These are phyloP conservation scores for Cliona cf. orientalis DNA, from an alignment of 37 sponge, comb jelly and placozoan genomes.

Conservation along the genomic window DNA sequence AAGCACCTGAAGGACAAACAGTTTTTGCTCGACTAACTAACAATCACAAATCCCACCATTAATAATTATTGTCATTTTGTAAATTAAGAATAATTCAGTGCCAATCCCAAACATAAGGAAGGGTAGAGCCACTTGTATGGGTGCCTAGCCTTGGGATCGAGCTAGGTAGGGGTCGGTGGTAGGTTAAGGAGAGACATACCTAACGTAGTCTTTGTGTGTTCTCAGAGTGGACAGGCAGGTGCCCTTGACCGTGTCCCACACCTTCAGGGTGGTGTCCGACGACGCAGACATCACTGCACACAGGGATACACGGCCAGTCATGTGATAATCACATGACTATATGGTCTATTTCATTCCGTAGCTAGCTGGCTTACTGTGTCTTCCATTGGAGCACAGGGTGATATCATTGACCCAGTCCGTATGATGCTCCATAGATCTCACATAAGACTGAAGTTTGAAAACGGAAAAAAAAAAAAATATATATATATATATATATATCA, in stretches of 20 bases:
- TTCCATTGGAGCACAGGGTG: constrained; percentile 69
- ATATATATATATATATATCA: neutral
- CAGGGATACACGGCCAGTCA: neutral
- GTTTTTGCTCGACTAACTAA: neutral
- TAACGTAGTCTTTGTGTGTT: constrained; percentile 93
- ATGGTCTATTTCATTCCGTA: neutral
- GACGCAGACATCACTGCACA: constrained; percentile 91
- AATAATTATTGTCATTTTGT: neutral
- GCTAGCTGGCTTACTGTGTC: constrained; percentile 22
- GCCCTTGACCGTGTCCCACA: constrained; percentile 82
- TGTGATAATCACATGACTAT: neutral
- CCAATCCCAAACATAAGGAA: neutral
- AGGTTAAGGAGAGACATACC: neutral
- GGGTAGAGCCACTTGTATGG: too few species aligned
- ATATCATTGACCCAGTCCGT: constrained; percentile 98
- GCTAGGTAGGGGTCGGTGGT: too few species aligned
- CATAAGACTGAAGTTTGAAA: neutral
- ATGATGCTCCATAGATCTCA: constrained; percentile 89
- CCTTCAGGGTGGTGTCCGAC: constrained; percentile 90
- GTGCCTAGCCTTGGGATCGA: too few species aligned
- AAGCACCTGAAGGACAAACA: constrained; percentile 55
- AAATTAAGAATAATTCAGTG: neutral
- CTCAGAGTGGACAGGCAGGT: constrained; percentile 79
- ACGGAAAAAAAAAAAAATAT: neutral
- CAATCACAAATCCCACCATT: neutral